Percentiles rank a stretch among this genome's conserved stretches.
These are phyloP conservation scores for Varanus salvator DNA, from an alignment of 2,113 vertebrate genomes.

Conservation along the genomic window DNA sequence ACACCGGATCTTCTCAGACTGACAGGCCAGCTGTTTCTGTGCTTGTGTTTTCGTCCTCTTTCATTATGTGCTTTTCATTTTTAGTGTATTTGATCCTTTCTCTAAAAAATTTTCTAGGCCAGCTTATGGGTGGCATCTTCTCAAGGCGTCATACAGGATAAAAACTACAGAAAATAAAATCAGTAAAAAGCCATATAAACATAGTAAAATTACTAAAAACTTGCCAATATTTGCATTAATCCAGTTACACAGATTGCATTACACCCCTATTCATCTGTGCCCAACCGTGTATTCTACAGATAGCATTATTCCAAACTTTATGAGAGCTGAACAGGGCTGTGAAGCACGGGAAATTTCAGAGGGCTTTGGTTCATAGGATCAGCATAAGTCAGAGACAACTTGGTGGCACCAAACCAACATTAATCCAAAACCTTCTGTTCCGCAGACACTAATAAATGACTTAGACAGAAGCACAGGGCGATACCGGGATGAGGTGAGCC, in stretches of 20 bases:
- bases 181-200: too few relatives aligned
- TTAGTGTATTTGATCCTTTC: too few relatives aligned
- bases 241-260: not conserved
- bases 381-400: too few relatives aligned
- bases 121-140: too few relatives aligned
- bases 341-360: too few relatives aligned
- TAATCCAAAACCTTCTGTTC: constrained; percentile 67
- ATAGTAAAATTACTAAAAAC: too few relatives aligned
- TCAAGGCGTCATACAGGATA: too few relatives aligned
- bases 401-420: constrained; percentile 65
- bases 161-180: too few relatives aligned
- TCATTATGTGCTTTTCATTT: not conserved
- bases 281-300: constrained; percentile 67
- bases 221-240: not conserved
- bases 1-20: not conserved
- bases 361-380: too few relatives aligned
- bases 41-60: not conserved
- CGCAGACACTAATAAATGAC: constrained; percentile 94
- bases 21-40: not conserved
- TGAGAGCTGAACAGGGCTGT: too few relatives aligned
- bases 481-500: constrained; percentile 96
- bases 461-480: constrained; percentile 94
- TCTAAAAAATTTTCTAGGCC: too few relatives aligned
- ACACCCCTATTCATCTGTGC: not conserved
- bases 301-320: too few relatives aligned